Percentiles rank a stretch among this genome's conserved stretches.
phyloP scores from a whole-genome alignment of 92 coral and sea anemone genomes.

The Isaurus tuberculatus region DNA sequence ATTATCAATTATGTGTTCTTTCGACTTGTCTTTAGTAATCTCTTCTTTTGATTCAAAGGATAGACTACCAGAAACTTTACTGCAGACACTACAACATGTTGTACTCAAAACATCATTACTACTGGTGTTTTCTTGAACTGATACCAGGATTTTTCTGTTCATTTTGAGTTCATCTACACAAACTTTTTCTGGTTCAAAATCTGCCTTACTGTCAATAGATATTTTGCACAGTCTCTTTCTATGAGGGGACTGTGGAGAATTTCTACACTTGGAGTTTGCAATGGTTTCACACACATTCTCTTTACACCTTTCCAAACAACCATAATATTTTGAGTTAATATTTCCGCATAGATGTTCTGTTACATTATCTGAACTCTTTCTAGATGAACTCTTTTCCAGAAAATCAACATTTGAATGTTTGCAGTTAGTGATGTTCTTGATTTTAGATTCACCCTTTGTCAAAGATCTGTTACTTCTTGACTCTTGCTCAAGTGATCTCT shows the following conservation, averaged over 20 bases:
- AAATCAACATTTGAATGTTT: background rate
- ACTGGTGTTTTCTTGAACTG: background rate
- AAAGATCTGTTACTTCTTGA: background rate
- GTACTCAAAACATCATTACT: background rate
- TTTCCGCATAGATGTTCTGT: background rate
- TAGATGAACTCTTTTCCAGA: background rate
- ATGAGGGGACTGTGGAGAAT: conserved; percentile 34
- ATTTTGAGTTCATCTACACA: background rate
- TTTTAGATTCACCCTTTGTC: background rate
- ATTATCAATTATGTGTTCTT: background rate
- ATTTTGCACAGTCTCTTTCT: conserved; percentile 20
- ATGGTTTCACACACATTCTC: conserved; percentile 1
- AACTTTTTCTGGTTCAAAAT: background rate
- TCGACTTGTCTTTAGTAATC: background rate
- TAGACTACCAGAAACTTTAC: background rate
- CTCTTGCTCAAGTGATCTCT: conserved; percentile 44
- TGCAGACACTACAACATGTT: background rate
- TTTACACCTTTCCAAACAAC: conserved; percentile 20
- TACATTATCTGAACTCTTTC: background rate
- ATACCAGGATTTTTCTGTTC: conserved; percentile 15
- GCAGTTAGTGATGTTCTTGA: background rate
- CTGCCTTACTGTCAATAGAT: background rate
- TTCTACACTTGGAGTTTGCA: background rate
- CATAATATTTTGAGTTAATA: background rate
- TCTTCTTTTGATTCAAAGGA: background rate